phyloP scores from a whole-genome alignment of 1,140 invertebrate species.

The Aphelenchoides besseyi region DNA sequence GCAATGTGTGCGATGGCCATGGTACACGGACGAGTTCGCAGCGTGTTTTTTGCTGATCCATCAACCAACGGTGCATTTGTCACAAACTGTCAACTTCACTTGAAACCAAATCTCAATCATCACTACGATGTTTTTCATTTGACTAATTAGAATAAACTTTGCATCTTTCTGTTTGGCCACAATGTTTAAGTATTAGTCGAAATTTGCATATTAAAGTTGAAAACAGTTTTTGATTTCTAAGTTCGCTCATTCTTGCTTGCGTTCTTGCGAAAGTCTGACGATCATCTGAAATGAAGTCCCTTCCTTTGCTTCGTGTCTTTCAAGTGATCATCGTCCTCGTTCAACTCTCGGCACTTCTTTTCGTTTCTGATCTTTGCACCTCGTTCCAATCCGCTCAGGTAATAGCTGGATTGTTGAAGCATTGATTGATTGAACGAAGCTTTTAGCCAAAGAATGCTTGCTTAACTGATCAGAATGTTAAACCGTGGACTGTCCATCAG shows the following conservation, averaged over 20 bases:
- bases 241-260: too few species aligned
- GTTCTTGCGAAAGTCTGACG: too few species aligned
- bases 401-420: too few species aligned
- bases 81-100: conserved; percentile 12
- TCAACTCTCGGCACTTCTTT: neutral
- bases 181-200: too few species aligned
- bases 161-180: too few species aligned
- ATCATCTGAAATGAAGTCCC: neutral
- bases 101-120: conserved; percentile 12
- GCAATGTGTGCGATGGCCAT: conserved; percentile 20
- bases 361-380: neutral
- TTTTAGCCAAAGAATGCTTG: too few species aligned
- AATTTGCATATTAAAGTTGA: too few species aligned
- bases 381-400: too few species aligned
- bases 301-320: neutral
- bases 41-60: neutral
- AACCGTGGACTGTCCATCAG: too few species aligned
- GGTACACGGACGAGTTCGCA: neutral
- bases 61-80: conserved; percentile 16
- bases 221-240: too few species aligned
- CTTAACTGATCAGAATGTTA: too few species aligned
- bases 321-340: neutral
- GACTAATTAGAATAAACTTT: neutral
- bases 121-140: conserved; percentile 19
- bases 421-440: too few species aligned